These are phyloP conservation scores for Bellardia pandia DNA, from an alignment of 2,888 invertebrate species.

Conservation along the genomic window DNA sequence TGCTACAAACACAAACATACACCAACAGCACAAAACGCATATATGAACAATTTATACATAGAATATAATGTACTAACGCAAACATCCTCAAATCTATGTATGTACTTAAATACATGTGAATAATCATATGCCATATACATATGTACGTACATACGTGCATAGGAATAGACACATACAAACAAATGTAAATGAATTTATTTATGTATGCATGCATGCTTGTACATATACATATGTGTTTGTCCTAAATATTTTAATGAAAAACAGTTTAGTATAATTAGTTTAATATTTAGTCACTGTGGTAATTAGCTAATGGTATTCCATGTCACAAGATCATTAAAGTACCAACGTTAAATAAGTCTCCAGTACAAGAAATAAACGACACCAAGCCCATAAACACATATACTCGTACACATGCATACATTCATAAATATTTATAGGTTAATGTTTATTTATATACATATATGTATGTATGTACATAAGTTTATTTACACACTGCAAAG, in stretches of 20 bases:
- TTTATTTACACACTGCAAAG: background rate
- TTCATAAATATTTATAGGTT: conserved; percentile 22
- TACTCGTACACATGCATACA: background rate
- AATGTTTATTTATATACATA: background rate
- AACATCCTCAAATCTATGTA: conserved; percentile 9
- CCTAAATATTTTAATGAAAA: conserved; percentile 63
- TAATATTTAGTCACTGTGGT: conserved; percentile 70
- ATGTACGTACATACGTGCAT: too few relatives aligned
- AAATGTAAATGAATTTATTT: background rate
- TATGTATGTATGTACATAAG: too few relatives aligned
- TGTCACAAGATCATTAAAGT: conserved; percentile 68
- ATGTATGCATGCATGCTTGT: background rate
- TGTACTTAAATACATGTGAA: background rate
- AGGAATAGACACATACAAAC: background rate
- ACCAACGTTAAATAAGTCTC: conserved; percentile 38
- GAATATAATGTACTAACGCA: conserved; percentile 6
- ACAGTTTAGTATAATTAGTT: conserved; percentile 65
- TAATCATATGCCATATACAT: background rate
- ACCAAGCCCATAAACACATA: conserved; percentile 9
- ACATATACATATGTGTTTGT: conserved; percentile 17
- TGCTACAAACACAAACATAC: conserved; percentile 27
- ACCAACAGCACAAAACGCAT: background rate
- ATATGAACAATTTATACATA: conserved; percentile 18
- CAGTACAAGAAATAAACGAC: background rate
- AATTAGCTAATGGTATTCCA: conserved; percentile 72